Percentiles rank a stretch among this genome's conserved stretches.
Conservation (phyloP, 2,888 invertebrate species). For the Orchestes rusci region DNA sequence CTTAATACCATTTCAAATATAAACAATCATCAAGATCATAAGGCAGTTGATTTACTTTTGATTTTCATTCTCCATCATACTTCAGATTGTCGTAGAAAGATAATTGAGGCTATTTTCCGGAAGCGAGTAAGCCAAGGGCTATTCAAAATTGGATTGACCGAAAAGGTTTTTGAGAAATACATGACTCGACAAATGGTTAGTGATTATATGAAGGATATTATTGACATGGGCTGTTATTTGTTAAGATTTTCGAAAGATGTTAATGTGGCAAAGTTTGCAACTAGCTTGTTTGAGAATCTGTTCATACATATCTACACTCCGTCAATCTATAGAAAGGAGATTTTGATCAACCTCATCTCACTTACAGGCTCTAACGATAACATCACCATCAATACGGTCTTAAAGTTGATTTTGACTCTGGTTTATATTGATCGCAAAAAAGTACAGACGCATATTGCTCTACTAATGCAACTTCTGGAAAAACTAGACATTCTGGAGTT, state of each 20-base stretch:
- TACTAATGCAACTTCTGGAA: conserved; percentile 63
- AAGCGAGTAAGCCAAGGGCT: conserved; percentile 56
- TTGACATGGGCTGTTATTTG: conserved; percentile 52
- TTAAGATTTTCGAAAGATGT: conserved; percentile 47
- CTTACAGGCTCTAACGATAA: conserved; percentile 34
- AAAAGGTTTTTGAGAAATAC: conserved; percentile 51
- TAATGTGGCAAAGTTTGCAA: conserved; percentile 52
- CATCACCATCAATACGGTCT: conserved; percentile 30
- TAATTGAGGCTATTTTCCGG: conserved; percentile 55
- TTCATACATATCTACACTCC: conserved; percentile 38
- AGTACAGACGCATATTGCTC: conserved; percentile 52
- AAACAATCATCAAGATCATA: conserved; percentile 48
- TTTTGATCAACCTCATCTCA: conserved; percentile 35
- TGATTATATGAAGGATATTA: conserved; percentile 49
- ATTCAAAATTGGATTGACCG: conserved; percentile 52
- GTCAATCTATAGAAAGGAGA: conserved; percentile 34
- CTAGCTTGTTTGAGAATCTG: conserved; percentile 50
- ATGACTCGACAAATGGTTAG: conserved; percentile 44
- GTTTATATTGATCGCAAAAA: conserved; percentile 40
- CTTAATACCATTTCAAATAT: conserved; percentile 50
- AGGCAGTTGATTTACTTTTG: conserved; percentile 62
- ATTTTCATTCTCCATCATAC: conserved; percentile 58
- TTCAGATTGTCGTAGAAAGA: conserved; percentile 52
- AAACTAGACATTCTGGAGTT: conserved; percentile 67
- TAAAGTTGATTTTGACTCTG: conserved; percentile 33